Conservation (phyloP, 2,797 vertebrate genomes). For the Karalla daura region DNA sequence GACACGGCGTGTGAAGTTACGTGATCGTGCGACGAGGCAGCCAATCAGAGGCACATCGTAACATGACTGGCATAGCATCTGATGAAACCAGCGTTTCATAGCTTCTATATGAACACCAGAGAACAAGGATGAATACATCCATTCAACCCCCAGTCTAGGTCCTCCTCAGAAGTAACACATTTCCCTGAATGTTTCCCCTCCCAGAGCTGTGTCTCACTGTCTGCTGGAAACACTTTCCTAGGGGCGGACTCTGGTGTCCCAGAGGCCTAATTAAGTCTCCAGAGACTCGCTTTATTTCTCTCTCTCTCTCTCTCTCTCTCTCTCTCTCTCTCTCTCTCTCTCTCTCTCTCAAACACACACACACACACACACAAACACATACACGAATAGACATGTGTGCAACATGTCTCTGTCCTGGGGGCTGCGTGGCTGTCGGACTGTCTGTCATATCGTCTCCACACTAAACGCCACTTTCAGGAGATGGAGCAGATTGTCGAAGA, state of each 20-base stretch:
- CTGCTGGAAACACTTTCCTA: conserved; percentile 32
- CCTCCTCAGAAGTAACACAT: no score
- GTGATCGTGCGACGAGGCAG: no score
- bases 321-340: conserved; percentile 38
- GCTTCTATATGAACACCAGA: no score
- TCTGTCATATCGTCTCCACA: conserved; percentile 38
- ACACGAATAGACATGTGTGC: no score
- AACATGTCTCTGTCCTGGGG: conserved; percentile 36
- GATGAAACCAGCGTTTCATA: no score
- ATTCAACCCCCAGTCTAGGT: no score
- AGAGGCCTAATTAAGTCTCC: conserved; percentile 55
- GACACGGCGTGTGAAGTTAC: no score
- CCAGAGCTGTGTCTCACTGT: conserved; percentile 26
- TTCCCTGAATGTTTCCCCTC: background rate
- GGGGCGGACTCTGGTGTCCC: conserved; percentile 38
- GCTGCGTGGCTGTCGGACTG: conserved; percentile 45
- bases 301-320: conserved; percentile 32
- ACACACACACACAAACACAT: conserved; percentile 21
- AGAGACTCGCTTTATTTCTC: conserved; percentile 38
- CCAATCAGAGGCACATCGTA: no score
- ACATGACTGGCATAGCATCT: no score
- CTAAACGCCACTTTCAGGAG: conserved; percentile 4
- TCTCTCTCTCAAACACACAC: conserved; percentile 6
- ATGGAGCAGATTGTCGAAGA: background rate
- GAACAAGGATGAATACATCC: no score